These are phyloP conservation scores for Sisyra terminalis DNA, from an alignment of 2,888 invertebrate species.

Conservation along the genomic window DNA sequence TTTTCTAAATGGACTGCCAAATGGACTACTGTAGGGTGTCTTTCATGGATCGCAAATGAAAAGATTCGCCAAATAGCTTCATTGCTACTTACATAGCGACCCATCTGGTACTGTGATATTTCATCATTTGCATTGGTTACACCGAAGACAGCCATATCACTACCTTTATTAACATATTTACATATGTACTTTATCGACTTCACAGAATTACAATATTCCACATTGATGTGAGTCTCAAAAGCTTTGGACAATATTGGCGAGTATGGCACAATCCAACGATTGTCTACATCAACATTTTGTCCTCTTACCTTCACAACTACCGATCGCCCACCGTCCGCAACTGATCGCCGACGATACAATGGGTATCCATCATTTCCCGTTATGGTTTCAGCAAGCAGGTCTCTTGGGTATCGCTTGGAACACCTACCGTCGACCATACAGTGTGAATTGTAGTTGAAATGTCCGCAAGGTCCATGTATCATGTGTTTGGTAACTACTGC, in stretches of 20 bases:
- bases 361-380: slow-evolving; percentile 14
- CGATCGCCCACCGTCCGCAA: slow-evolving; percentile 13
- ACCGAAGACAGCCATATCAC: slow-evolving; percentile 24
- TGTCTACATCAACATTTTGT: slow-evolving; percentile 15
- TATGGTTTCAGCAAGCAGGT: slow-evolving; percentile 10
- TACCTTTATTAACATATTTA: slow-evolving; percentile 26
- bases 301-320: slow-evolving; percentile 13
- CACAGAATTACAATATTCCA: too few relatives aligned
- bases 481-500: slow-evolving; percentile 22
- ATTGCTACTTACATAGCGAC: slow-evolving; percentile 14
- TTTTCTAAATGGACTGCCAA: slow-evolving; percentile 14
- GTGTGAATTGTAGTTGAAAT: slow-evolving; percentile 18
- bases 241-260: too few relatives aligned
- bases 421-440: slow-evolving; percentile 24
- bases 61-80: slow-evolving; percentile 19
- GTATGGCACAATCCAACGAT: slow-evolving; percentile 22
- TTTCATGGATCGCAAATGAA: slow-evolving; percentile 15
- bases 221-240: too few relatives aligned
- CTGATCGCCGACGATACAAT: slow-evolving; percentile 13
- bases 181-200: too few relatives aligned
- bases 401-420: slow-evolving; percentile 15
- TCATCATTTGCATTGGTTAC: slow-evolving; percentile 17
- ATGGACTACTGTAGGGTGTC: slow-evolving; percentile 14
- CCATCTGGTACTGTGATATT: too few relatives aligned
- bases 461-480: slow-evolving; percentile 26